Evolutionary conservation across 2,888 invertebrate genomes (phyloP).

Genomic region (Cerceris rybyensis): DNA sequence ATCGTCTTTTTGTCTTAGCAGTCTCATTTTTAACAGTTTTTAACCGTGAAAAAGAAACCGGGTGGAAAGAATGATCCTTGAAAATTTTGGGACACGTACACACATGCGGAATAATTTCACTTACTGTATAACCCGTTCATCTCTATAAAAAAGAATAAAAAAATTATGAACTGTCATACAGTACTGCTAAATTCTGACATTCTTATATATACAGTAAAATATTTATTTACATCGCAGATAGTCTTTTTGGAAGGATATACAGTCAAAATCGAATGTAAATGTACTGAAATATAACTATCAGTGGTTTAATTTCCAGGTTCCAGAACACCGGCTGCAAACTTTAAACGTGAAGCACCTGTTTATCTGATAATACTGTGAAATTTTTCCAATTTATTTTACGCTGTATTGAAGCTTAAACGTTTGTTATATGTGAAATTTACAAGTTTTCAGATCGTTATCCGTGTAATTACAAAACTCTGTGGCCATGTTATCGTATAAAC

Average conservation of each 20-base stretch:
- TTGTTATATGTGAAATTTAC: constrained; percentile 50
- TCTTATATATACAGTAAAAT: too few relatives aligned
- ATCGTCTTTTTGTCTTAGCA: too few relatives aligned
- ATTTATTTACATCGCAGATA: constrained; percentile 20
- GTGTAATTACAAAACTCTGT: constrained; percentile 38
- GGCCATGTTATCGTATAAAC: too few relatives aligned
- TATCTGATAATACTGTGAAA: constrained; percentile 55
- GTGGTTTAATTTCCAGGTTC: constrained; percentile 57
- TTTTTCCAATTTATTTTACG: constrained; percentile 53
- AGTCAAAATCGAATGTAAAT: constrained; percentile 36
- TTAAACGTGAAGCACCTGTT: constrained; percentile 50
- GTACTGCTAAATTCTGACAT: too few relatives aligned
- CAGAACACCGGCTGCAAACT: constrained; percentile 49
- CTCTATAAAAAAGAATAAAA: too few relatives aligned
- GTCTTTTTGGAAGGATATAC: constrained; percentile 23
- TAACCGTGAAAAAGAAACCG: too few relatives aligned
- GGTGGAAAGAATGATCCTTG: too few relatives aligned
- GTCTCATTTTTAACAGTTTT: too few relatives aligned
- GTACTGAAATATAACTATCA: constrained; percentile 47
- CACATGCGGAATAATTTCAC: too few relatives aligned
- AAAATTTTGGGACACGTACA: too few relatives aligned
- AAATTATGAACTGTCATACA: too few relatives aligned
- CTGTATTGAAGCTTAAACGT: constrained; percentile 44
- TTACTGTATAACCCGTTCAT: too few relatives aligned
- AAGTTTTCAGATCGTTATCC: constrained; percentile 48